These are phyloP conservation scores for Phalacrocorax pelagicus DNA, from an alignment of 2,113 vertebrate species.

Conservation along the genomic window DNA sequence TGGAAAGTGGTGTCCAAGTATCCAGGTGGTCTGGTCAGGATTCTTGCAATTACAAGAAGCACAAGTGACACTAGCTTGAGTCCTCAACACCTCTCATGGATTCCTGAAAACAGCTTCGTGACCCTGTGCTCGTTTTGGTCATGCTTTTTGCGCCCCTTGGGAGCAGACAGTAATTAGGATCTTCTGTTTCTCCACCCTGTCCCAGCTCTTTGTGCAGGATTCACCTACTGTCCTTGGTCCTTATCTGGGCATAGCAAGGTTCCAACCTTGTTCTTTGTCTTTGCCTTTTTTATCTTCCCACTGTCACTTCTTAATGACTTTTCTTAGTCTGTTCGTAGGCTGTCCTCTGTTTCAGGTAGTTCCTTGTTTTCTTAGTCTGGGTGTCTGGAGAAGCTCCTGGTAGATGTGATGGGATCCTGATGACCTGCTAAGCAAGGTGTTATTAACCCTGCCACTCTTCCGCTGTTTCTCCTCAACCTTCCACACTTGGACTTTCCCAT, in stretches of 20 bases:
- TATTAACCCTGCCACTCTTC: neutral
- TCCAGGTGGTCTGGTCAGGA: neutral
- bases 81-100: neutral
- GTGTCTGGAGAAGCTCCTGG: neutral
- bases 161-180: neutral
- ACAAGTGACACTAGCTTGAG: neutral
- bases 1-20: neutral
- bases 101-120: neutral
- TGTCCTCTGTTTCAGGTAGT: neutral
- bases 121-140: neutral
- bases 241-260: neutral
- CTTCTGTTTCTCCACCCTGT: neutral
- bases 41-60: neutral
- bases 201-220: neutral
- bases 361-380: neutral
- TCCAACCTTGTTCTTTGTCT: neutral
- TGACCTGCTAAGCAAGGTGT: neutral
- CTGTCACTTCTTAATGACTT: neutral
- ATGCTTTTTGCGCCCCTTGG: neutral
- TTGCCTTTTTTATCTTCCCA: neutral
- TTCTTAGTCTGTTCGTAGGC: neutral
- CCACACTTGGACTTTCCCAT: neutral
- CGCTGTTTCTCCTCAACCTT: neutral
- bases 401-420: neutral
- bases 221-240: neutral